Base-by-base conservation (phyloP, 2,797 vertebrate genomes). In the Knipowitschia caucasica region DNA sequence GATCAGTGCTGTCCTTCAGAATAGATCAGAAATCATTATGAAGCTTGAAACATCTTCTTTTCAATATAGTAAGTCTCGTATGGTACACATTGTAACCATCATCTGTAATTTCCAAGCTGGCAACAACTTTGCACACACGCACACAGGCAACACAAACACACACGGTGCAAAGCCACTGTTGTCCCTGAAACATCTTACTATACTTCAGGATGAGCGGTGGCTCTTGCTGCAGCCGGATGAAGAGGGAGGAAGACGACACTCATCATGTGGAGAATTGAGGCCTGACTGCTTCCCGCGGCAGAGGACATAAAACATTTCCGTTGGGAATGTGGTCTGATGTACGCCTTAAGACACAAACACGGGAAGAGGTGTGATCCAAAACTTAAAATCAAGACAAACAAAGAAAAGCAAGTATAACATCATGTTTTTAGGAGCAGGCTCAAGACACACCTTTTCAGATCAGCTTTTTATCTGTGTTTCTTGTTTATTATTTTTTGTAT, bases 241-340 rank as follows among this genome's bases (percentile, higher is more conserved):
- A 50, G 69, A 76, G 60, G 57, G 67, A 80, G 42, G 73, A 78
- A 62, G 77, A 80, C 61, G 57, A 84, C 73, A 76, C 75, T 82
- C 62, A 75, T 82, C 71, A 82, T 83, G 81, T 78, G 71, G 80
- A 83, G 80, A 77, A 84, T 86, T 78, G 64, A 57, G 64, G 69
- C 71, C 27, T 75, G 65, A 82, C 77, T 61, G 69, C 78, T 83
- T 85, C 81, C 83, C 73, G 64, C 79, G 8, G 67, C 53, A 67
- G 77, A 56, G 63, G 71, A 75, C 70, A 67, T 64, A 73, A 45
- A 78, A 71, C 59, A 69, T 72, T 72, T 67, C 73, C 47, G 0
- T 53, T 68, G 71, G 66, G 76, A 75, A 75, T 82, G 78, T 14
- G 71, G 75, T 82, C 29, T 40, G 26, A 59, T 62, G 75, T 58